These are phyloP conservation scores for Brachypalpus laphriformis DNA, from an alignment of 2,888 invertebrate species.

Conservation along the genomic window DNA sequence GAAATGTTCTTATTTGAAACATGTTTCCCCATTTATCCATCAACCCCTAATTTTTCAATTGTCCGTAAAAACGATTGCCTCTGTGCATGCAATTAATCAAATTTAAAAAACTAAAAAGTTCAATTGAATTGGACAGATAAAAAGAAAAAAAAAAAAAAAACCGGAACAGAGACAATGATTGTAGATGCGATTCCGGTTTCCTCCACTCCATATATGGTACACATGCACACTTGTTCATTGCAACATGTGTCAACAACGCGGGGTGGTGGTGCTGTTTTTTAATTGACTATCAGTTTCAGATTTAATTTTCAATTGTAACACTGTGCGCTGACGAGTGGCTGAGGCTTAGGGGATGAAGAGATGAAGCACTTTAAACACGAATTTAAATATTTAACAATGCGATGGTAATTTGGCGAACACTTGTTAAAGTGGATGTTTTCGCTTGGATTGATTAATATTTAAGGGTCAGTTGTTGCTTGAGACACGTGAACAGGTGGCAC, in stretches of 20 bases:
- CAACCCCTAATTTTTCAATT: conserved; percentile 73
- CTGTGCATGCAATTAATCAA: conserved; percentile 72
- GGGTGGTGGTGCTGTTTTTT: conserved; percentile 26
- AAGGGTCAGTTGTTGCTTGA: conserved; percentile 51
- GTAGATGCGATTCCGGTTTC: conserved; percentile 48
- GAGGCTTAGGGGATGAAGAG: conserved; percentile 20
- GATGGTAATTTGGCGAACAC: conserved; percentile 53
- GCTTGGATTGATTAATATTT: background rate
- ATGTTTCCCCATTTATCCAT: conserved; percentile 44
- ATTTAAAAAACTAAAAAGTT: conserved; percentile 50
- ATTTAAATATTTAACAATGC: conserved; percentile 62
- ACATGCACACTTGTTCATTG: conserved; percentile 50
- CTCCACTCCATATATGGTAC: background rate
- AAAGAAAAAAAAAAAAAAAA: conserved; percentile 9
- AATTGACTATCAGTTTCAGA: conserved; percentile 62
- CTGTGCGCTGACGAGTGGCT: conserved; percentile 5
- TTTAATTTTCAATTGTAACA: conserved; percentile 39
- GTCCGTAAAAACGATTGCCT: conserved; percentile 71
- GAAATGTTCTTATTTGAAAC: conserved; percentile 18
- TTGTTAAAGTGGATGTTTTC: conserved; percentile 56
- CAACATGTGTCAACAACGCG: conserved; percentile 65
- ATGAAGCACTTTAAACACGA: conserved; percentile 15
- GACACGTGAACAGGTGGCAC: conserved; percentile 40
- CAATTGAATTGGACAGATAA: conserved; percentile 41
- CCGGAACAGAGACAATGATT: conserved; percentile 46